Evolutionary conservation across 1,140 invertebrate genomes (phyloP), one percentile per base, ranked within the genome.

Genomic region (Orius insidiosus): DNA sequence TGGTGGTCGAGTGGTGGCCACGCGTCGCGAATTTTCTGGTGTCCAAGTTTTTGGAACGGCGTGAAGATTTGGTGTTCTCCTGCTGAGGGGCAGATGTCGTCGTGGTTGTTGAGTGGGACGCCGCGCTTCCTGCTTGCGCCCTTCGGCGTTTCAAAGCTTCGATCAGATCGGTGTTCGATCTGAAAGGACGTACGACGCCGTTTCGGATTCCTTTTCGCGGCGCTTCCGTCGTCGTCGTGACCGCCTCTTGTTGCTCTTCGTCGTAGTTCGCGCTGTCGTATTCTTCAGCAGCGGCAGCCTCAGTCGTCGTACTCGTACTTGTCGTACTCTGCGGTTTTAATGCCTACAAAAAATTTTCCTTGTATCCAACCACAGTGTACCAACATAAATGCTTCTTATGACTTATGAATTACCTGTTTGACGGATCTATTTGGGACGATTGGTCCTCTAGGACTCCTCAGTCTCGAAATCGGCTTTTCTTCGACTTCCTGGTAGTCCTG

Each of bases 121-220:
- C 7, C 14, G 41, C 38, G 5, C 10, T 30, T 7, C 11, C 31
- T 1, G 31, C 14, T 34, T 52, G 47, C n/a, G 43, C 39, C 31
- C 53, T 11, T 37, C 53, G 35, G 10, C 50, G 46, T 38, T 52
- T 54, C 34, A 54, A 33, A 10, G 50, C 47, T 42, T 54, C 53
- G n/a, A 54, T 46, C 2, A 54, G 38, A 43, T 52, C 53, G 9
- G 44, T 38, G 35, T 54, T 54, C 40, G 50, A 52, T 9, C 53
- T 37, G 41, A 54, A 54, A 5, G 53, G 53, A 10, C 53, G 31
- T 2, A 52, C 35, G 3, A 46, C 47, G 5, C 49, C 52, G 39
- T 35, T 42, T 42, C 45, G 33, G 6, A 45, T 16, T 30, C 46
- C 46, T 44, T 48, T 49, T 30, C 45, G 46, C 11, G 47, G 47